Conservation (phyloP, 1,140 invertebrate species). For the Sminthurides bifidus region DNA sequence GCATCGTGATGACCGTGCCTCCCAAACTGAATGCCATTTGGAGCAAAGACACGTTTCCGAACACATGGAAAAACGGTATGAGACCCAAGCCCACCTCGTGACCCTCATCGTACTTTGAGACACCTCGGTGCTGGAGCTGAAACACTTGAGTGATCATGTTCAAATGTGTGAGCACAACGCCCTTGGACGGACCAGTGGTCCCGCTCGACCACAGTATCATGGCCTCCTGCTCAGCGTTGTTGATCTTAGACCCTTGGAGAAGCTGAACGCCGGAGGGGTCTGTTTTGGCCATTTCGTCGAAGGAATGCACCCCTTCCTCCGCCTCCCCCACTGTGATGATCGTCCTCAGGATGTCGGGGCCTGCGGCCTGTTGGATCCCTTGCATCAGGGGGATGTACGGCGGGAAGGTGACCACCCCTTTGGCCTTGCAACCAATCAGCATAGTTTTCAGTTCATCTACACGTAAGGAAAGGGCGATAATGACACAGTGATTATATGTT, state of each 20-base stretch:
- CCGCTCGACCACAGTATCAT: slow-evolving; percentile 38
- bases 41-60: slow-evolving; percentile 43
- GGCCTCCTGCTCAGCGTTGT: slow-evolving; percentile 33
- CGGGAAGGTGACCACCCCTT: slow-evolving; percentile 55
- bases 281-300: slow-evolving; percentile 14
- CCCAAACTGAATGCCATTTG: neutral
- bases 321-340: slow-evolving; percentile 9
- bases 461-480: neutral
- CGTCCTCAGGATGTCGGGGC: slow-evolving; percentile 21
- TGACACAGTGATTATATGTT: slow-evolving; percentile 58
- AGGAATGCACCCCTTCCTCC: slow-evolving; percentile 10
- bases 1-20: slow-evolving; percentile 16
- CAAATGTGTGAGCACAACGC: slow-evolving; percentile 61
- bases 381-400: slow-evolving; percentile 49
- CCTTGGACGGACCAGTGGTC: slow-evolving; percentile 51
- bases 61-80: slow-evolving; percentile 76
- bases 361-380: slow-evolving; percentile 40
- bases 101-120: neutral
- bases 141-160: neutral
- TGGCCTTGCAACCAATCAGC: slow-evolving; percentile 49
- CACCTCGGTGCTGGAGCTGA: neutral
- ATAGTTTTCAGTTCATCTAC: neutral
- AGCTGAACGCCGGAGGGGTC: slow-evolving; percentile 9
- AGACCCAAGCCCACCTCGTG: slow-evolving; percentile 46
- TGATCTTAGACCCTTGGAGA: slow-evolving; percentile 24